Evolutionary conservation across 2,113 vertebrate genomes (phyloP).

Genomic region (Grammomys surdaster): DNA sequence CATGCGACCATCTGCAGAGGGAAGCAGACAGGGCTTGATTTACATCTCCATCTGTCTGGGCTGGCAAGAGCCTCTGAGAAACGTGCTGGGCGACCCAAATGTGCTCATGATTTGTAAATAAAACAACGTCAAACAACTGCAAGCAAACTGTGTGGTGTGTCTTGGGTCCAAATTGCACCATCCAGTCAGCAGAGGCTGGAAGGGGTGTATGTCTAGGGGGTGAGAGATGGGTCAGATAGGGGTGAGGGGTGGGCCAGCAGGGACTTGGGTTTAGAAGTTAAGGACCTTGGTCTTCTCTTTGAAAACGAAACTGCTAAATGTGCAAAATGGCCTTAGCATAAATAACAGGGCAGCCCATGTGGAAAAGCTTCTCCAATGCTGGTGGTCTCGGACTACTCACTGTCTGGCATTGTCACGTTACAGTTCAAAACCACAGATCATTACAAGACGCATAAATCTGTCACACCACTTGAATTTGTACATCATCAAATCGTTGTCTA

Average conservation of each 20-base stretch:
- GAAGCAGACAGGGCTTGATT: conserved; percentile 48
- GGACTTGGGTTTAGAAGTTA: conserved; percentile 76
- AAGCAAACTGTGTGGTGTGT: conserved; percentile 84
- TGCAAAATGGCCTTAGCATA: conserved; percentile 75
- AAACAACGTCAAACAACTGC: conserved; percentile 86
- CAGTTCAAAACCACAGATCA: conserved; percentile 88
- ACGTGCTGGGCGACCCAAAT: conserved; percentile 85
- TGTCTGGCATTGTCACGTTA: conserved; percentile 80
- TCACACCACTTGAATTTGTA: conserved; percentile 87
- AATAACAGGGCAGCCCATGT: conserved; percentile 76
- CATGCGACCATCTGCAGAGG: not conserved
- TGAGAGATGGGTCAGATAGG: not conserved
- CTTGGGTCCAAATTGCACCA: conserved; percentile 84
- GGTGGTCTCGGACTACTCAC: conserved; percentile 86
- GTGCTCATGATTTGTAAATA: conserved; percentile 92
- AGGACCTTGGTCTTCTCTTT: conserved; percentile 60
- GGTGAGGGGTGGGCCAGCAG: conserved; percentile 41
- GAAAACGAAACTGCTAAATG: conserved; percentile 84
- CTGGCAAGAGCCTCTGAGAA: conserved; percentile 86
- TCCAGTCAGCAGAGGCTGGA: conserved; percentile 76
- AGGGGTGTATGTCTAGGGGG: conserved; percentile 52
- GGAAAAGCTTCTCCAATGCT: conserved; percentile 78
- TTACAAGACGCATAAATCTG: conserved; percentile 88
- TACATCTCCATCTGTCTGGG: conserved; percentile 87
- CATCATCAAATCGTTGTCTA: conserved; percentile 85